Evolutionary conservation across 2,797 vertebrate species (phyloP), one percentile per base, ranked within the genome.

Genomic region (Momotus momota): DNA sequence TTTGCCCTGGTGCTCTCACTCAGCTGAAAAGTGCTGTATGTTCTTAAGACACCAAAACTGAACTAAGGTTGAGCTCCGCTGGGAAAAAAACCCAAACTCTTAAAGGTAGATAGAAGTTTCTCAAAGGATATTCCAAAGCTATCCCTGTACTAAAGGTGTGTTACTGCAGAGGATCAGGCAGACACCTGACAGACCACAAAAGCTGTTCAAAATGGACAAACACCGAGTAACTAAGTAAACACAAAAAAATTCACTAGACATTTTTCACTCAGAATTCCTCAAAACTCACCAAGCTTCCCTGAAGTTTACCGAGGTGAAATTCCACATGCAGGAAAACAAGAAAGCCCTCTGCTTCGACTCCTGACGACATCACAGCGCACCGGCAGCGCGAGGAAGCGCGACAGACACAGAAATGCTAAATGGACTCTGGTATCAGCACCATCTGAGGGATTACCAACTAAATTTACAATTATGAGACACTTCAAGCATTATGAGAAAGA

Each of bases 401-500:
- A 13, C 33, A 64, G 80, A 80, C 61, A 19, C 1, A 67, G 73
- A 75, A 65, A 70, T 57, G 41, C 45, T 86, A 67, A 97, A 93
- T 48, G 83, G 72, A 18, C 69, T 62, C 81, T 72, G 35, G 20
- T 77, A 49, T 73, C 49, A 85, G 79, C 20, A n/a, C 35, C 18
- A 70, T 58, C 80, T 49, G 85, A 75, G 22, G 77, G 58, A 92
- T 96, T 91, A 89, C 64, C 80, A 94, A 96, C 96, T 93, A 95
- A 74, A 94, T 95, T 87, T 74, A 54, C 96, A 95, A 97, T 97
- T 96, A 88, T 21, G 73, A 89, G 33, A 86, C 55, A 65, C 49
- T 88, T 72, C 58, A 62, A 81, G 75, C 46, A 92, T 90, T 90
- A 81, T 25, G 84, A 92, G 87, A 83, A 90, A 95, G 90, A 90